Base-by-base conservation (phyloP, 2,113 vertebrate species). In the Balaeniceps rex region DNA sequence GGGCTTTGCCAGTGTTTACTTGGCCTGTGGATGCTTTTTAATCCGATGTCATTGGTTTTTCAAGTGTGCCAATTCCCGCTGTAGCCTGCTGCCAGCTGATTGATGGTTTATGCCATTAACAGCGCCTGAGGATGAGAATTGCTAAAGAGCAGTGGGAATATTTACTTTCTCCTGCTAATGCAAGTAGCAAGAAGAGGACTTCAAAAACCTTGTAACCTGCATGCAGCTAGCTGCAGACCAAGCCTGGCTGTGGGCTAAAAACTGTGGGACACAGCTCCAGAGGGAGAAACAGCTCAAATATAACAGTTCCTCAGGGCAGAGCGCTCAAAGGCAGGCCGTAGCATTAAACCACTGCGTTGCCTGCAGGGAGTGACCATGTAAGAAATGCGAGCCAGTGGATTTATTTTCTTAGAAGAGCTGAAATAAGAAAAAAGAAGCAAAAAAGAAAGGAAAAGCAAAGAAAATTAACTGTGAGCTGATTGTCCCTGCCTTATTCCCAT, bases 101-200 rank as follows among this genome's bases (percentile, higher is more conserved):
- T 84, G 86, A 66, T 87, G 88, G 68, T 63, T 96, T 91, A 46
- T 78, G 88, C 83, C 60, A 64, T 66, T 75, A 89, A 78, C 54
- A 63, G 29, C 0, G 10, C 94, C 81, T 2, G 68, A 92, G 72
- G 84, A 88, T 3, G 38, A 40, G 89, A 94, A 94, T 40, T 68
- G 64, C 91, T 94, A 52, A 88, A 94, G 83, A 92, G 72, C 72
- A 22, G 21, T 81, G 93, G 93, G 91, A 96, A 95, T 94, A 92
- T 90, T 97, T 96, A 81, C 69, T 89, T 94, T 93, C 76, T 84
- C 64, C 64, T 38, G 69, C 51, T 87, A 94, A 64, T 64, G 55
- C 38, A 71, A 88, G 68, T 21, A 77, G 54, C 83, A 80, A 61
- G 71, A 23, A 57, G 69, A 72, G 51, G 74, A 82, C 71, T 96